A percentile compares a stretch with the other conserved stretches of the same genome.
Conservation (phyloP, 2,113 vertebrate species). For the Aspidoscelis tigris region DNA sequence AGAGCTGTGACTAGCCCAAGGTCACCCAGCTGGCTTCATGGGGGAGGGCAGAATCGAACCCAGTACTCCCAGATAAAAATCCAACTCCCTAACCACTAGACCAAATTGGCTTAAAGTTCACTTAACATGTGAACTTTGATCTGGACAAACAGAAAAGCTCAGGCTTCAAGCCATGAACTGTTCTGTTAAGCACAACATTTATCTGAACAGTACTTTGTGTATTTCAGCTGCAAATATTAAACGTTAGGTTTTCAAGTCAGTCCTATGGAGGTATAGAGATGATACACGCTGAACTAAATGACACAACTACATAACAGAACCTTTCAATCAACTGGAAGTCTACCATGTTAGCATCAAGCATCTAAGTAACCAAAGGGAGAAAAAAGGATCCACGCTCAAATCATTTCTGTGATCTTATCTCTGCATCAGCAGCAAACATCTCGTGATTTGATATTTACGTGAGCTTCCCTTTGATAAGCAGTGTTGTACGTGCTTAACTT, state of each 20-base stretch:
- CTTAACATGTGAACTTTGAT: not conserved
- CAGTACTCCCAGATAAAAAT: no score
- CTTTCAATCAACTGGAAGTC: conserved; percentile 52
- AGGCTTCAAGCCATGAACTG: not conserved
- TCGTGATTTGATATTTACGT: not conserved
- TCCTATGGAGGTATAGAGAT: conserved; percentile 9
- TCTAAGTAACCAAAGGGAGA: conserved; percentile 55
- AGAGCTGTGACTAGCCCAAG: no score
- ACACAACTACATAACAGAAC: conserved; percentile 37
- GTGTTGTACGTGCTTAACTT: conserved; percentile 41
- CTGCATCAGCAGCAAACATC: conserved; percentile 63
- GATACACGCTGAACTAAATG: conserved; percentile 39
- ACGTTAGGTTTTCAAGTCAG: conserved; percentile 45
- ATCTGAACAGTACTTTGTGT: conserved; percentile 39
- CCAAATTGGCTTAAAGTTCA: no score
- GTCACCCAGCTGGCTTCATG: no score
- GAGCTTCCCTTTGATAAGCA: conserved; percentile 50
- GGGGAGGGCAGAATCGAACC: no score
- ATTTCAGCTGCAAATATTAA: conserved; percentile 41
- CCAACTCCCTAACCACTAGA: no score
- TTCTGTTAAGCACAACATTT: conserved; percentile 31
- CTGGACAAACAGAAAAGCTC: not conserved
- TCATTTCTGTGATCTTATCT: conserved; percentile 55
- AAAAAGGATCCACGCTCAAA: conserved; percentile 63
- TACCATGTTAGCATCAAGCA: conserved; percentile 51